Evolutionary conservation across 2,113 vertebrate species (phyloP), one percentile per base, ranked within the genome.

Genomic region (Tenrec ecaudatus): DNA sequence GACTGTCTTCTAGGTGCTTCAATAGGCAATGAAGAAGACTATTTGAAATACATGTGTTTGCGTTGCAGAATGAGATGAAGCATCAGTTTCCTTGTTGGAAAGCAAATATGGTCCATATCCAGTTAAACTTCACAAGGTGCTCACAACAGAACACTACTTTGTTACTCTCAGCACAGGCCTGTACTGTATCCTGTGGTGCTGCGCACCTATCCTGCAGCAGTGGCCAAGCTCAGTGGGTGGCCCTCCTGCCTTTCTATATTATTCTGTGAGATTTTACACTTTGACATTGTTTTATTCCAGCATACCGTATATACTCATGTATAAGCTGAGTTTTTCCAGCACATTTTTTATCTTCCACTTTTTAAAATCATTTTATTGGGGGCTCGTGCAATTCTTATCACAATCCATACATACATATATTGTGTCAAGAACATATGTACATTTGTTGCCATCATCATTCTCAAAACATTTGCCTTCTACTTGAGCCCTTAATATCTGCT

Each of bases 231-330:
- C 14, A 97, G 80, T 94, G 96, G 94, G 92, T 96, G 95, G 97
- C 96, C 94, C 97, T 97, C 92, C 86, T 97, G 85, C 95, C 95
- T 89, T 94, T 97, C 95, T 78, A 4, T 94, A 95, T 79, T 86
- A 96, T 93, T 92, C 91, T 88, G 40, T 40, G n/a, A 80, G 77
- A 29, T 90, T 87, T 53, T 90, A 89, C 76, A 87, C 82, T 2
- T 57, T 97, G 96, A 97, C 97, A 95, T 97, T 92, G 97, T 97
- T 91, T 92, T 81, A 71, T 93, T 12, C 84, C 77, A 87, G 60
- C 78, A 69, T 95, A 84, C 81, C 47, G 47, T 53, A 53, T 53
- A 53, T 53, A 53, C 12, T 53, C 47, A 14, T 53, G 47, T 53
- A 53, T 53, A 53, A 53, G 47, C 12, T 10, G 47, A 53, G 12